Conservation (phyloP, 2,797 vertebrate genomes). For the Lepus oiostolus region DNA sequence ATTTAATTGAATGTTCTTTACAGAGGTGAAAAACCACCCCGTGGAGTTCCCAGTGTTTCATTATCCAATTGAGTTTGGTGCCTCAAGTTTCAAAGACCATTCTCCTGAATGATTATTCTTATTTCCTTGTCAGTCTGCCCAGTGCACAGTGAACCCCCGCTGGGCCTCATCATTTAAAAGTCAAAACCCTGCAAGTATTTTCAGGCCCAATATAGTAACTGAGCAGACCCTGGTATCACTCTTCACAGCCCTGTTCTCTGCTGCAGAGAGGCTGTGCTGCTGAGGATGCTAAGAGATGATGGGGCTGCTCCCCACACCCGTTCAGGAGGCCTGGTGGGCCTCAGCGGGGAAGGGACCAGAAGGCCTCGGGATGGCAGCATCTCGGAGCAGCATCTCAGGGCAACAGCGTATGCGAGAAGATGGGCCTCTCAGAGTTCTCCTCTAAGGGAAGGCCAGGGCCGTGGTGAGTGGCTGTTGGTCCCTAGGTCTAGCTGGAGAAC, state of each 20-base stretch:
- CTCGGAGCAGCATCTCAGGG: neutral
- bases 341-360: neutral
- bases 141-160: conserved; percentile 67
- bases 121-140: conserved; percentile 74
- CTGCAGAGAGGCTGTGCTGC: conserved; percentile 1
- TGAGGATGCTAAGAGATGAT: neutral
- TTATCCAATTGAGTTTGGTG: conserved; percentile 81
- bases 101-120: conserved; percentile 84
- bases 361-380: neutral
- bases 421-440: conserved; percentile 12
- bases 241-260: conserved; percentile 59
- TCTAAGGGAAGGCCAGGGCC: neutral
- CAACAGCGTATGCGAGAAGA: neutral
- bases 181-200: conserved; percentile 76
- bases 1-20: conserved; percentile 81
- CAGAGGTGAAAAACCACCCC: conserved; percentile 77
- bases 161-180: conserved; percentile 84
- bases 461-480: neutral
- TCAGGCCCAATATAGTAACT: conserved; percentile 74
- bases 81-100: conserved; percentile 80
- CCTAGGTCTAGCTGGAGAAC: neutral
- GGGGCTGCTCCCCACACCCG: conserved; percentile 7
- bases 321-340: neutral
- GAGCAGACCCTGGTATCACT: conserved; percentile 49
- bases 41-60: conserved; percentile 77